Base-by-base conservation (phyloP, 2,113 vertebrate species). In the Indicator indicator region DNA sequence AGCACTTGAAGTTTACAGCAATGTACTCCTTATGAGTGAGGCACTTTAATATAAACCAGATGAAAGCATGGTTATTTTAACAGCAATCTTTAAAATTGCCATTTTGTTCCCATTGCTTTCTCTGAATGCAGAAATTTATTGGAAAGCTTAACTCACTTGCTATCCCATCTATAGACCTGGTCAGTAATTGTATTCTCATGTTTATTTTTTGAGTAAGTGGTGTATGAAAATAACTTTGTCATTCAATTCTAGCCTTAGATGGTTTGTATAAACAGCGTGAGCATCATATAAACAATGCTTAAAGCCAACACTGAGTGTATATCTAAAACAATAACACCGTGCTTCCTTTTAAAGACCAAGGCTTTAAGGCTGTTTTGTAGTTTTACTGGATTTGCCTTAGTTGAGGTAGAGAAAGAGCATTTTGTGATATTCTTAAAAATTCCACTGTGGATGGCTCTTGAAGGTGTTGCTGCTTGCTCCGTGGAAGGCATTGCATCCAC, bases 51-150 rank as follows among this genome's bases (percentile, higher is more conserved):
- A 50, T 38, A 81, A 95, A 94, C 91, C 94, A 95, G 91, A 93
- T 94, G 91, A 95, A 95, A 91, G 76, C 30, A 18, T 32, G 30
- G 50, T 88, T 90, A 76, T 94, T 96, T 94, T 96, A 95, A 95
- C 83, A 78, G 91, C 40, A 62, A 81, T 86, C 76, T 94, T 93
- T 75, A 90, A 94, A 94, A 73, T 84, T 91, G 78, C 36, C 23
- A 16, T 83, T 96, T 75, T 46, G n/a, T 93, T 95, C 55, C 54
- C 16, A 33, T 81, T 91, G 44, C 81, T 74, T 86, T 86, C 27
- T 90, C 48, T 84, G 77, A 73, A 64, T n/a, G 27, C 0, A 1
- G 32, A 69, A 33, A 50, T 73, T 20, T 81, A 64, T 12, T 62
- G 64, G 42, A 91, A 89, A 59, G 38, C 19, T 71, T 73, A 83